These are phyloP conservation scores for Taenioides sp. DNA, from an alignment of 2,797 vertebrate species.

Conservation along the genomic window DNA sequence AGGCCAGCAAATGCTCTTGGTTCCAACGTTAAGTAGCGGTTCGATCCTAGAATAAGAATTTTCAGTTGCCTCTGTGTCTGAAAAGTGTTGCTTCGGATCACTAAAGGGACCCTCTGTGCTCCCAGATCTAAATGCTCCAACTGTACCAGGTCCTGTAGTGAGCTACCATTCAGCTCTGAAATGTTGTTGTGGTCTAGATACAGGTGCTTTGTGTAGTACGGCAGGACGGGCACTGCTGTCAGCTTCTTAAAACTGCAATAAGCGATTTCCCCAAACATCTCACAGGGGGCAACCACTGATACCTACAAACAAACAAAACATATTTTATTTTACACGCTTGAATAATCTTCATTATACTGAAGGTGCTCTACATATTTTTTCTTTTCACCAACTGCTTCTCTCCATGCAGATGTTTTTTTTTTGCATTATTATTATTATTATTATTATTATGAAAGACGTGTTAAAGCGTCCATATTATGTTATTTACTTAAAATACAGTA, in stretches of 20 bases:
- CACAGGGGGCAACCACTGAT: slow-evolving; percentile 56
- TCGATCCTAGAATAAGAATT: slow-evolving; percentile 74
- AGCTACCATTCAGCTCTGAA: slow-evolving; percentile 66
- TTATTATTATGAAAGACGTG: no score
- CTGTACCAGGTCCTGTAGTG: slow-evolving; percentile 70
- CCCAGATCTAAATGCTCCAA: slow-evolving; percentile 73
- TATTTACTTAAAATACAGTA: no score
- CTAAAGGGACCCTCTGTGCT: slow-evolving; percentile 58
- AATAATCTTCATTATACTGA: no score
- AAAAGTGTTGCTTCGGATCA: slow-evolving; percentile 80
- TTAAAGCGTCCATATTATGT: no score
- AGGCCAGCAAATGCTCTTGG: slow-evolving; percentile 81
- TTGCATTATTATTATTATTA: no score
- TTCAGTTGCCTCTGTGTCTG: slow-evolving; percentile 74
- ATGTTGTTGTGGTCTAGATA: slow-evolving; percentile 79
- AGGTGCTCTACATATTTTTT: no score
- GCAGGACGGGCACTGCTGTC: slow-evolving; percentile 76
- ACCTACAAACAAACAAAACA: slow-evolving; percentile 41
- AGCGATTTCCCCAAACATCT: slow-evolving; percentile 40
- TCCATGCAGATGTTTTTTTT: no score
- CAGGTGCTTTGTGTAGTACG: slow-evolving; percentile 65
- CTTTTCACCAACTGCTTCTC: no score
- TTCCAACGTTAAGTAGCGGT: slow-evolving; percentile 65
- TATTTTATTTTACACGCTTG: not conserved
- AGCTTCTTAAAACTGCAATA: slow-evolving; percentile 51